A percentile compares a stretch with the other conserved stretches of the same genome.
phyloP scores from a whole-genome alignment of 23 tunicate genomes.

The Oikopleura dioica region DNA sequence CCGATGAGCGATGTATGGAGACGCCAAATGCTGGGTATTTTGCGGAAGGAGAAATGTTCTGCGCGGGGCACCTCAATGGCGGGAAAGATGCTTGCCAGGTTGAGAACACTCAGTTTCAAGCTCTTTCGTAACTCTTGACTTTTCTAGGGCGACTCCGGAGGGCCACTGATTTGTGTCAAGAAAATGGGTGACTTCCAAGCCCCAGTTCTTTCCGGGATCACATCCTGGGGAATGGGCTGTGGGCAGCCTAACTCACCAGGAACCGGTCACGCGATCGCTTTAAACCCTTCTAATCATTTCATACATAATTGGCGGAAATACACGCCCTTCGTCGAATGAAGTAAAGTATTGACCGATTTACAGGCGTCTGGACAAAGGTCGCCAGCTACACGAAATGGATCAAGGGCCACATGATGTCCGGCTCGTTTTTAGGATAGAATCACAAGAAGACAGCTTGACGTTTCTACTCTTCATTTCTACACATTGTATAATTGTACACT shows the following conservation, averaged over 20 bases:
- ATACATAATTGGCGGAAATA: no score
- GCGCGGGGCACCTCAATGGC: constrained; percentile 9
- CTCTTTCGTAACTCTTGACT: not conserved
- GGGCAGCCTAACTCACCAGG: not conserved
- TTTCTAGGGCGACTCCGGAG: not conserved
- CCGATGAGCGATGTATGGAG: not conserved
- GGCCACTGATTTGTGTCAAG: not conserved
- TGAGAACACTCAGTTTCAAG: not conserved
- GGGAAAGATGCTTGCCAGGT: constrained; percentile 8
- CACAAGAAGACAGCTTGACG: no score
- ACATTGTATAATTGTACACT: no score
- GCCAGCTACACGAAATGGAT: not conserved
- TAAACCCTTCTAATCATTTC: no score
- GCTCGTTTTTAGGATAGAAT: no score
- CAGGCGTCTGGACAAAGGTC: not conserved
- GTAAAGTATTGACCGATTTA: no score
- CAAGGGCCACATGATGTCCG: not conserved
- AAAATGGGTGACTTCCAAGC: not conserved
- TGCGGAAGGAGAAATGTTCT: not conserved
- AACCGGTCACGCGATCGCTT: no score
- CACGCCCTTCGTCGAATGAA: no score
- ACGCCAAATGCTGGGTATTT: constrained; percentile 8
- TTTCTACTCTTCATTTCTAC: no score
- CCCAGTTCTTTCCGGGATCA: not conserved
- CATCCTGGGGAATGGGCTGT: not conserved